Conservation (phyloP, 2,113 vertebrate species). For the Saccopteryx leptura region DNA sequence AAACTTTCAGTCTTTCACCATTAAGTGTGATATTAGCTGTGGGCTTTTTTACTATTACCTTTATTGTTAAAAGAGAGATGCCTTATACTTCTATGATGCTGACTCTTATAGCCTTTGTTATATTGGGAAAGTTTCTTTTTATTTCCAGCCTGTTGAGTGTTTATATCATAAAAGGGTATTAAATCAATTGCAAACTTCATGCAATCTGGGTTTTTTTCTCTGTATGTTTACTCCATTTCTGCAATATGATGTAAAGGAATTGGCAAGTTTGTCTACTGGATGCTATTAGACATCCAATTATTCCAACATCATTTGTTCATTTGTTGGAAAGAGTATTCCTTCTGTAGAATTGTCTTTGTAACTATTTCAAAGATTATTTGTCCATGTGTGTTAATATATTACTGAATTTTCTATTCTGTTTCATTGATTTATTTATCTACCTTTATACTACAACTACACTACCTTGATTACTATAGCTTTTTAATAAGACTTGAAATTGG, state of each 20-base stretch:
- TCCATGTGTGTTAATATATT: background rate
- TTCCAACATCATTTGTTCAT: background rate
- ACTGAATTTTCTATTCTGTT: background rate
- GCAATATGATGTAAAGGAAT: background rate
- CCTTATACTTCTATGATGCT: background rate
- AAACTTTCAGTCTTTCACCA: background rate
- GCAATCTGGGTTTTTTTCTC: background rate
- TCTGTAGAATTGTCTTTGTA: background rate
- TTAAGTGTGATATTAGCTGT: background rate
- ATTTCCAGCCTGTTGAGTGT: background rate
- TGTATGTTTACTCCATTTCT: background rate
- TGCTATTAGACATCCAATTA: background rate
- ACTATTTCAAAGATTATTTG: background rate
- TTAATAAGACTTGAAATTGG: background rate
- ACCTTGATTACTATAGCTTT: background rate
- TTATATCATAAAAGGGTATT: background rate
- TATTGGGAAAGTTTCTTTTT: too few species aligned
- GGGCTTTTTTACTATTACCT: background rate
- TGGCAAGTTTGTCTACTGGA: background rate
- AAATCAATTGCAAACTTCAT: background rate
- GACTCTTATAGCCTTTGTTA: background rate
- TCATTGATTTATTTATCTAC: background rate
- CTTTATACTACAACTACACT: background rate
- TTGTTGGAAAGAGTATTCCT: background rate
- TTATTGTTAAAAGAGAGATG: background rate